Base-by-base conservation (phyloP, 1,140 invertebrate species). In the Drosophila sproati region DNA sequence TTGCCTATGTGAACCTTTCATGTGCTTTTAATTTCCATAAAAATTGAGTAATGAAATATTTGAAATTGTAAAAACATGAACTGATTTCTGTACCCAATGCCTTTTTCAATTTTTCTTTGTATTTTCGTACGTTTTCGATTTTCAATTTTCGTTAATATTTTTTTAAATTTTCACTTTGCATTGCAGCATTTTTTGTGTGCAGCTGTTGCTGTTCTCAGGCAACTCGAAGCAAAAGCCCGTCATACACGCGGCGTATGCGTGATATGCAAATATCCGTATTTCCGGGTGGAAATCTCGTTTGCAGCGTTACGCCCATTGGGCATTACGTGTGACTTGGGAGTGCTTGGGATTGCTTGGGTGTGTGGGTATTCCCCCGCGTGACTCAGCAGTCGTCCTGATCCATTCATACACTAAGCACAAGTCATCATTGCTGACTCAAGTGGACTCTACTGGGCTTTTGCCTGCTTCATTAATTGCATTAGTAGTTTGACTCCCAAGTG, bases 1-100 rank as follows among this genome's bases (percentile, higher is more conserved):
- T 71, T 73, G 29, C 37, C 41, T 10, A 41, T 80, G 75, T 80
- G 64, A 89, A 78, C 85, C 80, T 88, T 88, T 89, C 83, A 88
- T 88, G 68, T 83, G 77, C 62, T 78, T 80, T 89, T 78, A 89
- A 89, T 83, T 89, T 80, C 41, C 48, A 77, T 43, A 57, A 66
- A 48, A 55, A 52, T 54, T 35, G 3, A 51, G 32, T 50, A 67
- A 71, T 48, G 54, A 52, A 55, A 73, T 37, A 64, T 34, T 20
- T 56, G 32, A 60, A 68, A 35, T 48, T 29, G 43, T 31, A 4
- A 28, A 10, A 34, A 4, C 48, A 45, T 59, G 47, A 52, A 31
- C 34, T 34, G 39, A 50, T 47, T 64, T 43, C n/a, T 43, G 39
- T 43, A n/a, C 10, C 10, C 10, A 5, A 32, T 37, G 67, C 45